These are phyloP conservation scores for Alauda arvensis DNA, from an alignment of 2,797 vertebrate species.

Conservation along the genomic window DNA sequence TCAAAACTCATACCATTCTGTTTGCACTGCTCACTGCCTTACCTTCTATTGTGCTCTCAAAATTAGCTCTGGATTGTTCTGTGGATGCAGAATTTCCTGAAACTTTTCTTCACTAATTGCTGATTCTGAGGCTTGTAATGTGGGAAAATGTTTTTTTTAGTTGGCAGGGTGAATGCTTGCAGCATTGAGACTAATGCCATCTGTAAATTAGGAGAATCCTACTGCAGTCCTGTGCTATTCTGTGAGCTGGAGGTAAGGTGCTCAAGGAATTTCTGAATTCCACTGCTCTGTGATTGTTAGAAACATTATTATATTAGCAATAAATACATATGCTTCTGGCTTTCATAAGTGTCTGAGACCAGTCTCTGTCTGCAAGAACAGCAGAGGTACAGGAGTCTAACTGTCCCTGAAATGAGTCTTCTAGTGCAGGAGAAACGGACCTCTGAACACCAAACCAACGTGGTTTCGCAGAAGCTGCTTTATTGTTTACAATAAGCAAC, in stretches of 20 bases:
- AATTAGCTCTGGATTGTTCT: background rate
- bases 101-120: background rate
- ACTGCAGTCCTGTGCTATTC: constrained; percentile 83
- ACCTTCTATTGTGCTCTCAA: background rate
- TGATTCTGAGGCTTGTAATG: background rate
- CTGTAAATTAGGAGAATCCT: constrained; percentile 75
- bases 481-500: no score
- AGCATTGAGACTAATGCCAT: constrained; percentile 65
- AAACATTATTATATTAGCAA: background rate
- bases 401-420: background rate
- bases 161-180: constrained; percentile 59
- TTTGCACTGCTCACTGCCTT: background rate
- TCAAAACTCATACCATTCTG: background rate
- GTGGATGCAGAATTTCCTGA: background rate
- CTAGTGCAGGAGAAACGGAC: background rate
- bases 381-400: background rate
- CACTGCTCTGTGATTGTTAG: background rate
- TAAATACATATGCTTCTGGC: background rate
- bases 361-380: background rate
- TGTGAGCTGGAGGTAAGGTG: constrained; percentile 77
- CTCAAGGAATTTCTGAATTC: background rate
- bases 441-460: no score
- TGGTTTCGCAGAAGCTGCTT: no score
- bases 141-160: constrained; percentile 38
- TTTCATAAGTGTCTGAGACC: background rate